Evolutionary conservation across 2,113 vertebrate genomes (phyloP).

Genomic region (Madoqua kirkii): DNA sequence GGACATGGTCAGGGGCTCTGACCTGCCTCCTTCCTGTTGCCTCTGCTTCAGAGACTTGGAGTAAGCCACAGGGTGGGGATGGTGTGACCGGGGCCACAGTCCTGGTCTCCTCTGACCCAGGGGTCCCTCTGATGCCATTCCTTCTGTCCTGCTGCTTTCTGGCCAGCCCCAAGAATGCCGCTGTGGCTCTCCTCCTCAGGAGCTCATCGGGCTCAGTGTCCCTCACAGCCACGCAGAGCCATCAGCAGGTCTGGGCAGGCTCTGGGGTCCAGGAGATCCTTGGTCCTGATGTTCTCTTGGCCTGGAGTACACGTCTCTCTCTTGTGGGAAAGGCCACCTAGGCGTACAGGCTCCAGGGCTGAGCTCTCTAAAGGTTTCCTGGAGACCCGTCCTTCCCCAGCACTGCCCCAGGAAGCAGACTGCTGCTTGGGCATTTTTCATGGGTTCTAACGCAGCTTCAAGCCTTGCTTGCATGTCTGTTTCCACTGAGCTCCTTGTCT

Average conservation of each 20-base stretch:
- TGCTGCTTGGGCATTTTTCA: fast-evolving
- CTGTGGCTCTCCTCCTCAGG: fast-evolving
- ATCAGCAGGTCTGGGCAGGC: neutral
- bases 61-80: neutral
- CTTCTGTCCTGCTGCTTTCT: neutral
- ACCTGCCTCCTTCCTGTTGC: neutral
- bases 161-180: neutral
- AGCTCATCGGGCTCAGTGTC: fast-evolving
- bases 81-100: too few relatives aligned
- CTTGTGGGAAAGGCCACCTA: neutral
- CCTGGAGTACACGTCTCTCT: neutral
- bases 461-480: neutral
- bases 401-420: neutral
- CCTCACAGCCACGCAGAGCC: neutral
- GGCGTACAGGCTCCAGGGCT: neutral
- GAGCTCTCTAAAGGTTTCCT: neutral
- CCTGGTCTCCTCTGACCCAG: neutral
- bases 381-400: neutral
- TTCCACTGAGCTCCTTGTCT: neutral
- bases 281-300: neutral
- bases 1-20: fast-evolving
- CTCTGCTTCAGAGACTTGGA: neutral
- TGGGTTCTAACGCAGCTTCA: fast-evolving
- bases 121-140: neutral
- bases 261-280: neutral